Evolutionary conservation across 2,888 invertebrate genomes (phyloP).

Genomic region (Lycocerus yunnanus): DNA sequence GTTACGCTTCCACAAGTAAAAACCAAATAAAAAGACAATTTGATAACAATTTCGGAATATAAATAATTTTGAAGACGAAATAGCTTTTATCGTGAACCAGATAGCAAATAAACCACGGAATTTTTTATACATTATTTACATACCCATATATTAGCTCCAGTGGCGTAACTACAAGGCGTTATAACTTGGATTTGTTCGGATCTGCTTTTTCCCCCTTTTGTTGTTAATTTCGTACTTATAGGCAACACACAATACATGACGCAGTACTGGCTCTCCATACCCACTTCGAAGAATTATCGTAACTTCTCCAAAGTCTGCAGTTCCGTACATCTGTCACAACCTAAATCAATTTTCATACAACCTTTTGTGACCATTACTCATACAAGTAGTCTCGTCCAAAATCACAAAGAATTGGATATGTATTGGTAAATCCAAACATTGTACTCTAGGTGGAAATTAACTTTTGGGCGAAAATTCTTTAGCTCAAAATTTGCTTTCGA

Average conservation of each 20-base stretch:
- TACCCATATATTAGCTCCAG: not conserved
- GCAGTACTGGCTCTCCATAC: too few relatives aligned
- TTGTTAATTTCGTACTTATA: not conserved
- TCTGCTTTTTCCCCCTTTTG: not conserved
- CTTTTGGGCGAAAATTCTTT: too few relatives aligned
- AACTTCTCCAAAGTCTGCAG: too few relatives aligned
- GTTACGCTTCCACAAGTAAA: not conserved
- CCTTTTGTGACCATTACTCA: too few relatives aligned
- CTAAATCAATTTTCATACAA: too few relatives aligned
- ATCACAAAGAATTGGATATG: too few relatives aligned
- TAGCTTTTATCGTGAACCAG: not conserved
- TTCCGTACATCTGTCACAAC: too few relatives aligned
- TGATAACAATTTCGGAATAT: not conserved
- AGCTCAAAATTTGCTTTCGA: too few relatives aligned
- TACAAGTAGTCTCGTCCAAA: too few relatives aligned
- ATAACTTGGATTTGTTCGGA: not conserved
- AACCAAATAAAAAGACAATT: not conserved
- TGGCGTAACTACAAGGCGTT: not conserved
- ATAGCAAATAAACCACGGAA: not conserved
- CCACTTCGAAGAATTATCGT: too few relatives aligned
- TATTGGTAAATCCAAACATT: too few relatives aligned
- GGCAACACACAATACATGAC: not conserved
- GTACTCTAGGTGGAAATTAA: too few relatives aligned
- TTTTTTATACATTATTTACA: not conserved
- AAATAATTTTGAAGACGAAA: not conserved